phyloP scores from a whole-genome alignment of 2,113 vertebrate genomes.

The Piliocolobus tephrosceles region DNA sequence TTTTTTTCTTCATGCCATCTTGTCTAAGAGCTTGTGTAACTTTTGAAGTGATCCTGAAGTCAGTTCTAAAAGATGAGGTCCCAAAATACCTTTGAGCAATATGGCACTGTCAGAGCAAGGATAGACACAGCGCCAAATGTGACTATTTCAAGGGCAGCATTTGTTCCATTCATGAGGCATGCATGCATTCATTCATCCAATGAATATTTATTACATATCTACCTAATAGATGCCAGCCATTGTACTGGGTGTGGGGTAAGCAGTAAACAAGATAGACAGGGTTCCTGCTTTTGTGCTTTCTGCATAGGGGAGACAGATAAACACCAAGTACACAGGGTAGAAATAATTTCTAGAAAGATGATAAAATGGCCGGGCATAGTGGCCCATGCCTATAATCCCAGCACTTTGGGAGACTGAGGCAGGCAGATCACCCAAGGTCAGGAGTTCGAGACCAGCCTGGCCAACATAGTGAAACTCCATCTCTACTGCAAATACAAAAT shows the following conservation, averaged over 20 bases:
- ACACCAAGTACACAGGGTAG: background rate
- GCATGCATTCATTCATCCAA: background rate
- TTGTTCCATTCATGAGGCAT: background rate
- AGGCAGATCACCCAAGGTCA: too few species aligned
- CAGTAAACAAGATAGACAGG: background rate
- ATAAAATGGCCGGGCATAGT: too few species aligned
- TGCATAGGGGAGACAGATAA: background rate
- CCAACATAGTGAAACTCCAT: too few species aligned
- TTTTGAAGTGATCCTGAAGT: background rate
- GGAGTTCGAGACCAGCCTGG: too few species aligned
- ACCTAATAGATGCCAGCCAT: background rate
- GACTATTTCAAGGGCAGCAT: background rate
- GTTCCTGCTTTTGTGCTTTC: conserved; percentile 15
- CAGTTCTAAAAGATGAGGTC: background rate
- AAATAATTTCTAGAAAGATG: background rate
- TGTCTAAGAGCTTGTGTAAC: background rate
- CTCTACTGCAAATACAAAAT: too few species aligned
- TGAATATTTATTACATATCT: background rate
- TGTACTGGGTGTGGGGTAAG: background rate
- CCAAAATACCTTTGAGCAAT: background rate
- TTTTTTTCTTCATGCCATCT: too few species aligned
- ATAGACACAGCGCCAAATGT: background rate
- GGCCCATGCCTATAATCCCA: too few species aligned
- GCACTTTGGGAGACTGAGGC: too few species aligned
- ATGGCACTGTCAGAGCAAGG: background rate